Evolutionary conservation across 2,888 invertebrate species (phyloP), one percentile per base, ranked within the genome.

Genomic region (Leptopilina drosophilae): DNA sequence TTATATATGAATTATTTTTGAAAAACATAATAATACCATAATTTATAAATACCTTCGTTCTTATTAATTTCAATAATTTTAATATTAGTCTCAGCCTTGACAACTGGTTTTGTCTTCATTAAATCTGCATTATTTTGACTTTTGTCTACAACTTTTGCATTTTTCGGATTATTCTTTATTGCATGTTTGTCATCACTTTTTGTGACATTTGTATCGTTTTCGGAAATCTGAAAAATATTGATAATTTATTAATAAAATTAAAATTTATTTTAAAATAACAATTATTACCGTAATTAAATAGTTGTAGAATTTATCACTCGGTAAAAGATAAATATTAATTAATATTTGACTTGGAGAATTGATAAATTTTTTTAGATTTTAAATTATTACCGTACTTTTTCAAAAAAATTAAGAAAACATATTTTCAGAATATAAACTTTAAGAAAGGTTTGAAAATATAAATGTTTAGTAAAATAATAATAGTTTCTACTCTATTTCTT

Each of bases 11-110:
- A 49, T 49, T 49, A 9, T 3, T 49, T 42, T 42, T 6, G 42
- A 49, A 8, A 49, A 49, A 49, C 49, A 49, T 49, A 9, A 2
- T 49, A 49, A 5, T 49, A 20, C 20, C 1, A 1, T 49, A 49
- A 49, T 11, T 49, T 49, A 49, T 20, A 62, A 15, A 20, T 62
- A 73, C 73, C 77, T 64, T 80, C 85, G 5, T 5, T 67, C 26
- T 80, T 83, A 65, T 86, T 46, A 33, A 20, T 81, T 59, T 85
- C 85, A 11, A 83, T 82, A 67, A 85, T 79, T 76, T 69, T 84
- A 69, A 84, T 81, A 53, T 62, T 83, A 53, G 83, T 83, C 8
- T 83, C 82, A 66, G 33, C 73, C n/a, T 73, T 73, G 33, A 33
- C 73, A 73, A 56, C n/a, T 40, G 56, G 7, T 73, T 73, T 73